Evolutionary conservation across 2,888 invertebrate species (phyloP), one percentile per base, ranked within the genome.

Genomic region (Frankliniella fusca): DNA sequence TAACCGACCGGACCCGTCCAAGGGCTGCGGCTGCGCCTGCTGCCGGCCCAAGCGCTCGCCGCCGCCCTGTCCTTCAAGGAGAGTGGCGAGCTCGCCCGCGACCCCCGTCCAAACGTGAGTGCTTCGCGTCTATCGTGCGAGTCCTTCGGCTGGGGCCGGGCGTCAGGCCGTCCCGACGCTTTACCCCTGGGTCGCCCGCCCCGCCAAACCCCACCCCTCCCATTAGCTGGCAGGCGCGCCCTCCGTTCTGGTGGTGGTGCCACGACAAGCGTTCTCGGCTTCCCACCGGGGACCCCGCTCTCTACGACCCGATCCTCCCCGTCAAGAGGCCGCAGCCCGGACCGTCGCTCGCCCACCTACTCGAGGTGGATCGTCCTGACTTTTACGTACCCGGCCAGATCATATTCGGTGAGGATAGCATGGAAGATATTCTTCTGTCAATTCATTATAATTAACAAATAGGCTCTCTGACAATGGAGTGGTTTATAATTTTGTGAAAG

Each of bases 211-310:
- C n/a, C n/a, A n/a, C n/a, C 61, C 3, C 61, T n/a, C 0, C 15
- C 38, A 2, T 38, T 27, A 76, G 70, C 10, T 76, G 70, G 70
- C 27, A 27, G 23, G 23, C 70, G 70, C 23, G 70, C 11, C 70
- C 70, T 2, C 70, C 70, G 23, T 76, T 76, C 70, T 76, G 70
- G 70, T 76, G 70, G 70, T 76, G 70, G 70, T 76, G 70, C 70
- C 70, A 76, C 70, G 70, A 76, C 70, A 76, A 23, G 70, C 70
- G 70, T 11, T 76, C 70, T 10, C 70, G 27, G 70, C 70, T 23
- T 11, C 70, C 70, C 1, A 9, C 8, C 70, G 70, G 70, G 23
- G 70, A 76, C 27, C 70, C 70, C 70, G 23, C 70, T 27, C 27
- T 76, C 23, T 76, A 76, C 70, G 70, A 27, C 70, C 27, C 27